These are phyloP conservation scores for Apodemus agrarius DNA, from an alignment of 2,797 vertebrate species.

Conservation along the genomic window DNA sequence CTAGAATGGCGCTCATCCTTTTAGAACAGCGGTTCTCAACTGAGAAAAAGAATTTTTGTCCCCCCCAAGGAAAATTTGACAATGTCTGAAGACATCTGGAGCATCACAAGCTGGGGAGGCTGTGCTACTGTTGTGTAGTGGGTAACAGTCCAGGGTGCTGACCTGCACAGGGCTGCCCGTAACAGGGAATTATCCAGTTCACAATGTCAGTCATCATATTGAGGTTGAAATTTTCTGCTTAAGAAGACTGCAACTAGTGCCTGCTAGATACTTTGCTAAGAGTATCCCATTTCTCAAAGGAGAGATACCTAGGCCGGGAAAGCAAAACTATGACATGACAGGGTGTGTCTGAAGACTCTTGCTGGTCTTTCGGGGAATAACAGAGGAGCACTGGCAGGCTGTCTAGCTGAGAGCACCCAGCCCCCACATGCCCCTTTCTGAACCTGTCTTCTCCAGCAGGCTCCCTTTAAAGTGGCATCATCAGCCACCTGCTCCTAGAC, in stretches of 20 bases:
- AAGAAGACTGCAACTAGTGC: neutral
- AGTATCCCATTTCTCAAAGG: constrained; percentile 3
- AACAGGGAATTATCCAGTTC: neutral
- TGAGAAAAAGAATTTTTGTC: neutral
- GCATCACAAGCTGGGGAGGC: neutral
- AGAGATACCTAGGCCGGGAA: neutral
- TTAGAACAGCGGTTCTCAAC: neutral
- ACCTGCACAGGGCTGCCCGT: neutral
- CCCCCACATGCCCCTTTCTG: neutral
- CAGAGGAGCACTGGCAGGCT: neutral
- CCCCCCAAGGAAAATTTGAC: neutral
- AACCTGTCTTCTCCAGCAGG: neutral
- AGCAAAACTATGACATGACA: neutral
- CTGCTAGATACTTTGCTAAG: neutral
- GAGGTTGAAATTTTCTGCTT: neutral
- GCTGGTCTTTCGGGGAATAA: constrained; percentile 19
- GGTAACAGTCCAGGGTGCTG: neutral
- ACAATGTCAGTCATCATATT: neutral
- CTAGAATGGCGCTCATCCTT: neutral
- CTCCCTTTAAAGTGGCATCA: constrained; percentile 41
- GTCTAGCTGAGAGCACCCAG: neutral
- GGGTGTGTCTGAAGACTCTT: neutral
- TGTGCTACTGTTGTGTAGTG: neutral
- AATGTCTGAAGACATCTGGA: neutral
- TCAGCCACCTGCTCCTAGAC: constrained; percentile 62